A percentile compares a stretch with the other conserved stretches of the same genome.
Conservation (phyloP, 2,113 vertebrate species). For the Tichodroma muraria region DNA sequence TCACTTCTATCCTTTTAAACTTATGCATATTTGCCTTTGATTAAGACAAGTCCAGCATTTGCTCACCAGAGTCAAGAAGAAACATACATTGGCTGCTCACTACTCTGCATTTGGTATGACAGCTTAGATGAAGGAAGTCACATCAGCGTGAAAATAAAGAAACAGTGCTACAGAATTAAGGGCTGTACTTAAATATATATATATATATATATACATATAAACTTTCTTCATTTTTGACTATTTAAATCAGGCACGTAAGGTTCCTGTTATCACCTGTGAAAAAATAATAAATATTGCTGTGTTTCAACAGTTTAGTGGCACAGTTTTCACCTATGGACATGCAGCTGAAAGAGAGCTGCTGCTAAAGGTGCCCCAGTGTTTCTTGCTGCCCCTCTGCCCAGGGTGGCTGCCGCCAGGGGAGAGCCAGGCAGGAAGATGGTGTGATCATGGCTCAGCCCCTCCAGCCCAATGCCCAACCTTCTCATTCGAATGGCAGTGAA, state of each 20-base stretch:
- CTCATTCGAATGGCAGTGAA: neutral
- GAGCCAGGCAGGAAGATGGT: neutral
- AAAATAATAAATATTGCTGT: neutral
- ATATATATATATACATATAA: too few species aligned
- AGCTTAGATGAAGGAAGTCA: neutral
- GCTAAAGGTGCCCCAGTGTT: rapidly evolving
- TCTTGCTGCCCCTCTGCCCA: neutral
- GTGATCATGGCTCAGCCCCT: neutral
- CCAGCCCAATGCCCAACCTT: neutral
- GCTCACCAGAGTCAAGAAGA: neutral
- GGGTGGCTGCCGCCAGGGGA: neutral
- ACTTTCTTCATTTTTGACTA: neutral
- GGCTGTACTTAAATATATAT: neutral
- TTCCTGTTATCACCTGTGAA: neutral
- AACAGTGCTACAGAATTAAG: neutral
- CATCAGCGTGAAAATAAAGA: neutral
- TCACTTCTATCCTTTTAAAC: neutral
- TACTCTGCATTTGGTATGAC: neutral
- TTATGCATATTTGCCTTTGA: neutral
- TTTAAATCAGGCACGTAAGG: neutral
- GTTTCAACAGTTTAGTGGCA: neutral
- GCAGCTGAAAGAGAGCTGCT: neutral
- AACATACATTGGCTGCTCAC: neutral
- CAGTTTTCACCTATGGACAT: neutral
- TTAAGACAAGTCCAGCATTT: neutral